A percentile compares a stretch with the other conserved stretches of the same genome.
These are phyloP conservation scores for Phyllotreta striolata DNA, from an alignment of 2,888 invertebrate species.

Conservation along the genomic window DNA sequence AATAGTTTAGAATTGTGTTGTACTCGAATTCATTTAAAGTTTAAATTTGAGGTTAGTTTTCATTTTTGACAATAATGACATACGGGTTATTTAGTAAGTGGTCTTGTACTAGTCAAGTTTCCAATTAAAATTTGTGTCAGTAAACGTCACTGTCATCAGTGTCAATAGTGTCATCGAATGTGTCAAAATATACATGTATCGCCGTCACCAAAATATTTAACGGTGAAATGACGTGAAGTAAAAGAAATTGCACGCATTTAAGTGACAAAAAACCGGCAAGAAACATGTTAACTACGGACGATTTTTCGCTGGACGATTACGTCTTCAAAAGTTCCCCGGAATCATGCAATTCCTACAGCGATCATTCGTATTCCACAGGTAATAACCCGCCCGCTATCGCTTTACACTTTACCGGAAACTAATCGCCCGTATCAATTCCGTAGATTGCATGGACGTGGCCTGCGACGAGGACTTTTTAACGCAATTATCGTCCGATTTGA, in stretches of 20 bases:
- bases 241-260: conserved; percentile 14
- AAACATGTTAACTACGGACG: conserved; percentile 54
- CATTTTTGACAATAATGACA: not conserved
- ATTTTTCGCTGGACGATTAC: conserved; percentile 51
- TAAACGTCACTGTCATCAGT: not conserved
- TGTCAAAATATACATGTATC: conserved; percentile 8
- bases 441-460: conserved; percentile 53
- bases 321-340: conserved; percentile 56
- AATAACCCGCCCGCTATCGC: conserved; percentile 24
- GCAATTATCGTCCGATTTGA: conserved; percentile 56
- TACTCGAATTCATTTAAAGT: too few species aligned
- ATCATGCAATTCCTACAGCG: conserved; percentile 55
- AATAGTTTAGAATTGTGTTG: too few species aligned
- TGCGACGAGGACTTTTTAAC: conserved; percentile 59
- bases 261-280: conserved; percentile 5
- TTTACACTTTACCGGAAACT: not conserved
- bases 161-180: not conserved
- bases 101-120: not conserved
- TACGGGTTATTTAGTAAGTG: not conserved
- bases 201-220: conserved; percentile 28
- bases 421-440: too few species aligned
- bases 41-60: too few species aligned
- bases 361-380: conserved; percentile 55
- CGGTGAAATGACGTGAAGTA: conserved; percentile 22
- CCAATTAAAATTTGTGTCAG: too few species aligned